phyloP scores from a whole-genome alignment of 2,113 vertebrate species.

The Percopsis transmontana region DNA sequence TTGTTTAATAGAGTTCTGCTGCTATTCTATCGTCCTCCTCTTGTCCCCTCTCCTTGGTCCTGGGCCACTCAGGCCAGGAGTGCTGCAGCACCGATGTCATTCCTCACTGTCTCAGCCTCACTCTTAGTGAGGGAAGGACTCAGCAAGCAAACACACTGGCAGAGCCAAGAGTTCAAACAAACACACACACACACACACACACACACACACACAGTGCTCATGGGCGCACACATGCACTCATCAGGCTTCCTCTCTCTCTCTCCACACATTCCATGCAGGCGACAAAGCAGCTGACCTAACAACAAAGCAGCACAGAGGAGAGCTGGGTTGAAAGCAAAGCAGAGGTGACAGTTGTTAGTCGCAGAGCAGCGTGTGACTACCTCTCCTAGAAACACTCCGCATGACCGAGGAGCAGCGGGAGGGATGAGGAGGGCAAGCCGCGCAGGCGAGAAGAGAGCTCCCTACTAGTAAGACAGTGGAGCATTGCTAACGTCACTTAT shows the following conservation, averaged over 20 bases:
- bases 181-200: slow-evolving; percentile 40
- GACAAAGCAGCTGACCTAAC: slow-evolving; percentile 66
- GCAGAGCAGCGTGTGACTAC: slow-evolving; percentile 54
- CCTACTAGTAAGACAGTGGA: slow-evolving; percentile 5
- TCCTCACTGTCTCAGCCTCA: slow-evolving; percentile 21
- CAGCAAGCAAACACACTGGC: slow-evolving; percentile 48
- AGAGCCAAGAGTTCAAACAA: slow-evolving; percentile 38
- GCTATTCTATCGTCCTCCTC: background rate
- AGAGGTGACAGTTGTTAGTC: slow-evolving; percentile 62
- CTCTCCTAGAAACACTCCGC: slow-evolving; percentile 48
- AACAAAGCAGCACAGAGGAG: slow-evolving; percentile 49
- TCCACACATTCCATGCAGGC: slow-evolving; percentile 2
- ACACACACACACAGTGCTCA: slow-evolving; percentile 18
- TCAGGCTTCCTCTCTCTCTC: slow-evolving; percentile 21
- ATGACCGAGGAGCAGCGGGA: slow-evolving; percentile 44
- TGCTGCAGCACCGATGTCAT: slow-evolving; percentile 20
- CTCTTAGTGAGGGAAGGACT: slow-evolving; percentile 24
- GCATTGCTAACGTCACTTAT: slow-evolving; percentile 12
- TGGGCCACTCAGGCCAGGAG: slow-evolving; percentile 19
- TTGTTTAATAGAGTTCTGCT: too few relatives aligned
- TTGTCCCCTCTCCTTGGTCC: background rate
- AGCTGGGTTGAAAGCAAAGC: slow-evolving; percentile 48
- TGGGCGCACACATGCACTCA: slow-evolving; percentile 38
- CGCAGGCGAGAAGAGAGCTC: background rate
- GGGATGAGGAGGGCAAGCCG: slow-evolving; percentile 33